Percentiles rank a stretch among this genome's conserved stretches.
phyloP scores from a whole-genome alignment of 2,113 vertebrate genomes.

The Pseudorasbora parva region DNA sequence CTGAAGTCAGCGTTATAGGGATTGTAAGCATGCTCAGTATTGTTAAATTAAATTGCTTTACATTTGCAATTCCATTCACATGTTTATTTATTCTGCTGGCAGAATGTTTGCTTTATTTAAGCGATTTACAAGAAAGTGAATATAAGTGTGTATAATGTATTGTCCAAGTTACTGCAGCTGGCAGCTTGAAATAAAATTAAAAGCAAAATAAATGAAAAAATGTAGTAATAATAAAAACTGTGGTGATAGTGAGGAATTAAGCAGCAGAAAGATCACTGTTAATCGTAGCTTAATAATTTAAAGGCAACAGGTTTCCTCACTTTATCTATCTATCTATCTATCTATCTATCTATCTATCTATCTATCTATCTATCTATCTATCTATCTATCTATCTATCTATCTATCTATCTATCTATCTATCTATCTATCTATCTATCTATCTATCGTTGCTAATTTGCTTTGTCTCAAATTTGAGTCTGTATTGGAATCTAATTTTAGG shows the following conservation, averaged over 20 bases:
- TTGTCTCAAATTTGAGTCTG: neutral
- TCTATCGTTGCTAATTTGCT: neutral
- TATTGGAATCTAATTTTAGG: neutral
- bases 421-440: too few relatives aligned
- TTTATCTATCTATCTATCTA: too few relatives aligned
- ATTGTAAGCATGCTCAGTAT: neutral
- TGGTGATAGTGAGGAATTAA: neutral
- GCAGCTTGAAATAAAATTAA: neutral
- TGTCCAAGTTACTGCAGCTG: neutral
- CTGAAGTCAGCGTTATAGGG: constrained; percentile 13
- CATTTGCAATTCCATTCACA: constrained; percentile 8
- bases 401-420: too few relatives aligned
- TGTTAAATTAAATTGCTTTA: neutral
- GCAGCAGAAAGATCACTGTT: neutral
- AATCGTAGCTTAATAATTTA: too few relatives aligned
- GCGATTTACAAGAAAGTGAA: neutral
- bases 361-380: too few relatives aligned
- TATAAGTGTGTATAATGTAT: constrained; percentile 3
- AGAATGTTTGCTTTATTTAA: constrained; percentile 13
- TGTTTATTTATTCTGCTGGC: constrained; percentile 21
- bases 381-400: too few relatives aligned
- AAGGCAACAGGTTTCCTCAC: too few relatives aligned
- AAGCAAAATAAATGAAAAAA: neutral
- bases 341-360: too few relatives aligned
- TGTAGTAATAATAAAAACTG: neutral